These are phyloP conservation scores for Neodiprion fabricii DNA, from an alignment of 1,140 invertebrate genomes.

Conservation along the genomic window DNA sequence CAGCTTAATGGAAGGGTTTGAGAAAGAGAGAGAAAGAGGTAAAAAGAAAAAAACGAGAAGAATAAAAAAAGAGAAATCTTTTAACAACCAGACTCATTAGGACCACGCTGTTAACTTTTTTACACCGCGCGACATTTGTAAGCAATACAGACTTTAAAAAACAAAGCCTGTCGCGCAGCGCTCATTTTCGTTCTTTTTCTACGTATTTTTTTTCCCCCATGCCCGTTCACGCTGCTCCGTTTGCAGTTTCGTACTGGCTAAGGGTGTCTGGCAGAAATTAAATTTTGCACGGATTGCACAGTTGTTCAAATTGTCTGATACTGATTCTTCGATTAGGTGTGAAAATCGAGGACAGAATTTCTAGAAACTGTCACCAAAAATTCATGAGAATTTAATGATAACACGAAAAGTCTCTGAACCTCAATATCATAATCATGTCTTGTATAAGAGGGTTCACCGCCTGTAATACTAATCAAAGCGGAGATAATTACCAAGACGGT, in stretches of 20 bases:
- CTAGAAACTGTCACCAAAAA: too few species aligned
- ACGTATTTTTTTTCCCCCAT: constrained; percentile 19
- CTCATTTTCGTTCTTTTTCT: constrained; percentile 36
- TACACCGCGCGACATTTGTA: constrained; percentile 62
- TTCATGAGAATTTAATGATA: background rate
- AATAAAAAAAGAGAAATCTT: constrained; percentile 49
- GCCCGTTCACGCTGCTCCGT: constrained; percentile 13
- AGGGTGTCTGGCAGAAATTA: constrained; percentile 46
- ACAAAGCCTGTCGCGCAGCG: constrained; percentile 48
- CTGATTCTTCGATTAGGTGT: background rate
- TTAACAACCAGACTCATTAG: constrained; percentile 64
- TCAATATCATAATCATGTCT: too few species aligned
- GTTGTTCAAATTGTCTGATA: constrained; percentile 16
- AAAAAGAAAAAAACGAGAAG: constrained; percentile 21
- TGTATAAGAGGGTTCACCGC: background rate
- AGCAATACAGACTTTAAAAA: constrained; percentile 63
- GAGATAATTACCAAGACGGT: constrained; percentile 2
- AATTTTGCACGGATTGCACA: constrained; percentile 31
- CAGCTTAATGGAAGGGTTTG: constrained; percentile 24
- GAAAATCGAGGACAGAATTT: background rate
- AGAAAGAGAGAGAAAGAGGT: constrained; percentile 22
- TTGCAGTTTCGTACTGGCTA: constrained; percentile 25
- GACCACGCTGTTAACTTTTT: constrained; percentile 51
- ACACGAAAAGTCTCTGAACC: background rate
- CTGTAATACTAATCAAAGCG: background rate